phyloP scores from a whole-genome alignment of 2,797 vertebrate genomes.

The Sylvilagus floridanus region DNA sequence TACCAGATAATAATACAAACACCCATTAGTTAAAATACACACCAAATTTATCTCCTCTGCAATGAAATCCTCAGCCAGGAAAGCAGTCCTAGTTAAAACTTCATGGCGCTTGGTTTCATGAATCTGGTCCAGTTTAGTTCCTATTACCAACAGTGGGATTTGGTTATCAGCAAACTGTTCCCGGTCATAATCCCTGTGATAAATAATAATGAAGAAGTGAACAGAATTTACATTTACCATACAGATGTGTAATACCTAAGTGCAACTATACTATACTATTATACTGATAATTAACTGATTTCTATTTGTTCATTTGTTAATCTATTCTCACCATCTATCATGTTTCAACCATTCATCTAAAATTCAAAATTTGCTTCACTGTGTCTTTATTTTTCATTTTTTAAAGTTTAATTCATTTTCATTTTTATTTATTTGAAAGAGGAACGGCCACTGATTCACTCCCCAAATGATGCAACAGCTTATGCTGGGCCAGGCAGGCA shows the following conservation, averaged over 20 bases:
- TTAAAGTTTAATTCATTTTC: no score
- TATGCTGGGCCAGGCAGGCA: no score
- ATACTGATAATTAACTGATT: constrained; percentile 39
- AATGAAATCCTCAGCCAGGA: constrained; percentile 98
- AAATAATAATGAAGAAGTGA: constrained; percentile 72
- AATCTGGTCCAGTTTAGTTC: constrained; percentile 99
- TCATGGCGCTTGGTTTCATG: constrained; percentile 96
- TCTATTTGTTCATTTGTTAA: constrained; percentile 1
- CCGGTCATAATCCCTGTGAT: constrained; percentile 94
- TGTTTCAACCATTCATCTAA: constrained; percentile 43
- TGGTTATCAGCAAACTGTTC: constrained; percentile 98
- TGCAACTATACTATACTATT: constrained; percentile 33
- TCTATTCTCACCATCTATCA: neutral
- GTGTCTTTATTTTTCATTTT: neutral
- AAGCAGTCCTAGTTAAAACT: constrained; percentile 95
- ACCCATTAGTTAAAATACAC: constrained; percentile 77
- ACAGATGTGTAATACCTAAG: constrained; percentile 46
- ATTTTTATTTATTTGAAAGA: no score
- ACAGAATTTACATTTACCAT: constrained; percentile 49
- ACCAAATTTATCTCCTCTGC: constrained; percentile 99
- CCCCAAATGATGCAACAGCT: no score
- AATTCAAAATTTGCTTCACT: constrained; percentile 23
- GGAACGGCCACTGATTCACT: no score
- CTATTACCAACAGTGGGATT: constrained; percentile 96
- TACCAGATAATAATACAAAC: constrained; percentile 38